Evolutionary conservation across 2,888 invertebrate species (phyloP).

Genomic region (Ectemnius lituratus): DNA sequence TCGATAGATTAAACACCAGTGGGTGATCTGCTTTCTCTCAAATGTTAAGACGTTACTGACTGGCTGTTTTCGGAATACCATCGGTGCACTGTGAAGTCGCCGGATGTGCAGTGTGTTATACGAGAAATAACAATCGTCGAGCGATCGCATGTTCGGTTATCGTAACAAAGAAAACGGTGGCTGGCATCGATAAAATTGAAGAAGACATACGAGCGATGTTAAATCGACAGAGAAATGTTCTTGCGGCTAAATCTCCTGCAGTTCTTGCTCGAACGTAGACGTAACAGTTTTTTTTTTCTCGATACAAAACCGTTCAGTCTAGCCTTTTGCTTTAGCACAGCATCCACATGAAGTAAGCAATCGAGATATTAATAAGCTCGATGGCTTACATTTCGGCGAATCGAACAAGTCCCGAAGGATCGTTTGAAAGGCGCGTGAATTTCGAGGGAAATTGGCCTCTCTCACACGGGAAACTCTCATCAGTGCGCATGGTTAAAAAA

Average conservation of each 20-base stretch:
- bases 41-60: no score
- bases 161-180: slow-evolving; percentile 9
- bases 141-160: slow-evolving; percentile 10
- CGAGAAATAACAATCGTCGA: no score
- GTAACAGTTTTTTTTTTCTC: slow-evolving; percentile 44
- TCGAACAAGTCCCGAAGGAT: neutral
- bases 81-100: no score
- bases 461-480: no score
- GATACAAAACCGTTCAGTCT: neutral
- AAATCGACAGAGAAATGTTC: slow-evolving; percentile 27
- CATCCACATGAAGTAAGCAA: neutral
- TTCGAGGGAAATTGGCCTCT: no score
- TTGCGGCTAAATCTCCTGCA: slow-evolving; percentile 33
- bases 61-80: no score
- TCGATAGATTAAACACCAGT: no score
- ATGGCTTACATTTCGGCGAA: slow-evolving; percentile 6
- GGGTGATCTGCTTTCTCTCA: no score
- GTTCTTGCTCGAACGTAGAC: slow-evolving; percentile 11
- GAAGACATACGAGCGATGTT: slow-evolving; percentile 38
- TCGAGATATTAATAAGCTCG: slow-evolving; percentile 38
- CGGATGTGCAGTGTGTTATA: no score
- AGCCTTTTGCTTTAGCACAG: slow-evolving; percentile 21
- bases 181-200: slow-evolving; percentile 30
- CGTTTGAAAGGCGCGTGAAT: no score
- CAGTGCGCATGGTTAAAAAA: no score